Conservation (phyloP, 2,797 vertebrate genomes). For the Chelmon rostratus region DNA sequence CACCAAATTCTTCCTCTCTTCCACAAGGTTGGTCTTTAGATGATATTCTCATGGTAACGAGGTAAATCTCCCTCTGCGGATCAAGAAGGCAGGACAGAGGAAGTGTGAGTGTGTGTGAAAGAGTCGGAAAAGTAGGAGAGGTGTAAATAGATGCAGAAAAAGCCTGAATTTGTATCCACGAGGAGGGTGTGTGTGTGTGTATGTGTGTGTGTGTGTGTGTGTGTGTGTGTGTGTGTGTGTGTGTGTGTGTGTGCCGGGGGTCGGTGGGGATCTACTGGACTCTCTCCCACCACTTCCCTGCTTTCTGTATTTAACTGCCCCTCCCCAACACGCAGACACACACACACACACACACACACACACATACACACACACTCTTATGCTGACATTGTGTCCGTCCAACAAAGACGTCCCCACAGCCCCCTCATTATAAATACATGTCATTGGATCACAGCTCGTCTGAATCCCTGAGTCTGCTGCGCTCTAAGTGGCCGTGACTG, state of each 20-base stretch:
- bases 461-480: constrained; percentile 84
- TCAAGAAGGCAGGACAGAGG: constrained; percentile 29
- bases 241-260: too few relatives aligned
- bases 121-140: constrained; percentile 30
- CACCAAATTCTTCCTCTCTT: constrained; percentile 4
- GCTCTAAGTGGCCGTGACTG: constrained; percentile 88
- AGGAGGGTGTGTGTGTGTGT: constrained; percentile 16
- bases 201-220: not conserved
- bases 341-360: too few relatives aligned
- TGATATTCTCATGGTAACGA: constrained; percentile 46
- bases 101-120: constrained; percentile 36
- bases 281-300: constrained; percentile 34
- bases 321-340: constrained; percentile 3
- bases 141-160: constrained; percentile 46
- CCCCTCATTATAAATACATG: constrained; percentile 89
- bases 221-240: not conserved
- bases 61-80: constrained; percentile 18
- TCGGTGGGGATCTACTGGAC: not conserved
- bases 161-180: constrained; percentile 38
- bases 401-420: constrained; percentile 85
- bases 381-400: constrained; percentile 82
- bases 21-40: constrained; percentile 21
- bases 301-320: constrained; percentile 34
- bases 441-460: constrained; percentile 88
- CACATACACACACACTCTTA: constrained; percentile 52